Conservation (phyloP, 2,888 invertebrate genomes). For the Euphydryas editha region DNA sequence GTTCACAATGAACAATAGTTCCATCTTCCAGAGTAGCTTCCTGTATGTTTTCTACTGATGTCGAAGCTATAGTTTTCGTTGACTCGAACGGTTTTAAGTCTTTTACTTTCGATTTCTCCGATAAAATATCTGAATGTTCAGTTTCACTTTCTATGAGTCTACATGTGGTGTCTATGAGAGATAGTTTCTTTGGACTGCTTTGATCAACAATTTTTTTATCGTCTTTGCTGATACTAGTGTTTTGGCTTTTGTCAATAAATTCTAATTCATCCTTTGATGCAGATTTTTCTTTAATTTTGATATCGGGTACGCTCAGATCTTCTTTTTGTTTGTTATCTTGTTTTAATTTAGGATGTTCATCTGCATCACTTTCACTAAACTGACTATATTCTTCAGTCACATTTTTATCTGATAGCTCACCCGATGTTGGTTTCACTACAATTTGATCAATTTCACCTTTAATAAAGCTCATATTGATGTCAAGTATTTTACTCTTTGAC, state of each 20-base stretch:
- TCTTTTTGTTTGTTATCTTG: background rate
- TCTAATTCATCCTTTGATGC: background rate
- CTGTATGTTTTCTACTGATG: too few species aligned
- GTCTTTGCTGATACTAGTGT: background rate
- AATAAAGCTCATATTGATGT: background rate
- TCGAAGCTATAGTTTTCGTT: background rate
- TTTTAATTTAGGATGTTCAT: background rate
- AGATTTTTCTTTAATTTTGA: background rate
- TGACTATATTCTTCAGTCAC: background rate
- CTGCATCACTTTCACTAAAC: background rate
- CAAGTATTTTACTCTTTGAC: background rate
- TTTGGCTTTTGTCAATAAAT: background rate
- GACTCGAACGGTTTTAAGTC: background rate
- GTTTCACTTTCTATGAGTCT: constrained; percentile 55
- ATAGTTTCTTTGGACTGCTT: background rate
- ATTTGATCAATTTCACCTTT: background rate
- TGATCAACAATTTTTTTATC: background rate
- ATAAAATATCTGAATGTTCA: constrained; percentile 45
- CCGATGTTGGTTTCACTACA: background rate
- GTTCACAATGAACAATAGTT: background rate
- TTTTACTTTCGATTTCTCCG: background rate
- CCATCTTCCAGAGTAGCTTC: background rate
- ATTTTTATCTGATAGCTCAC: background rate
- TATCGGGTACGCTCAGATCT: background rate
- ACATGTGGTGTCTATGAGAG: constrained; percentile 49